phyloP scores from a whole-genome alignment of 2,888 invertebrate genomes.

The Napeogenes inachia region DNA sequence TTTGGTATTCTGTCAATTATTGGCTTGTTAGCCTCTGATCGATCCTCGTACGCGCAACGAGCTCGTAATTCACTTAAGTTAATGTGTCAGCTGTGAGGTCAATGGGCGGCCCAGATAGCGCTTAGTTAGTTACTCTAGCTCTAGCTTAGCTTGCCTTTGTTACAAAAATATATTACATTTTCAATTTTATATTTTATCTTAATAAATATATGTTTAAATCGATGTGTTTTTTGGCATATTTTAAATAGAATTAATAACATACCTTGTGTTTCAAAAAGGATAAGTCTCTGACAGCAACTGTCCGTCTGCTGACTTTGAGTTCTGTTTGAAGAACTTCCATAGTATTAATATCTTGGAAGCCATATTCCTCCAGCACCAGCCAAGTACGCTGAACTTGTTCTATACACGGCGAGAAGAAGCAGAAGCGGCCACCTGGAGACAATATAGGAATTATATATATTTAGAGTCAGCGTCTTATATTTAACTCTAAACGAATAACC shows the following conservation, averaged over 20 bases:
- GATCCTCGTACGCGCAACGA: conserved; percentile 43
- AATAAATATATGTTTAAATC: too few relatives aligned
- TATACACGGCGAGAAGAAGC: conserved; percentile 99
- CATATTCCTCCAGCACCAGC: conserved; percentile 80
- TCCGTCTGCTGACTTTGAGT: conserved; percentile 82
- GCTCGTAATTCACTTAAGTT: conserved; percentile 48
- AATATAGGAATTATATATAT: background rate
- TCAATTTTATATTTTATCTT: background rate
- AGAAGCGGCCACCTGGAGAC: conserved; percentile 89
- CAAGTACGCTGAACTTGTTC: conserved; percentile 98
- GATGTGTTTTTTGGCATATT: too few relatives aligned
- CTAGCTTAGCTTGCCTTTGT: conserved; percentile 1
- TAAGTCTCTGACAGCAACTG: conserved; percentile 81
- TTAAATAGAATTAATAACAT: conserved; percentile 20
- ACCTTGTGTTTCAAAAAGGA: conserved; percentile 83
- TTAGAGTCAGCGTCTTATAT: background rate
- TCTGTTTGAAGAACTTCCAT: conserved; percentile 92
- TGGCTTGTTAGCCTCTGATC: conserved; percentile 61
- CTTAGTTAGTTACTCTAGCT: conserved; percentile 2
- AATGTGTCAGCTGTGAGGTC: conserved; percentile 39
- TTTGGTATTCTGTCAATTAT: conserved; percentile 64
- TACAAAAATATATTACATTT: background rate
- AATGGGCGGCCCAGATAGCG: conserved; percentile 34
- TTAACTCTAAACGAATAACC: background rate
- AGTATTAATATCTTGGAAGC: conserved; percentile 91